Percentiles rank a stretch among this genome's conserved stretches.
Evolutionary conservation across 1,140 invertebrate species (phyloP).

Genomic region (Caerostris extrusa): DNA sequence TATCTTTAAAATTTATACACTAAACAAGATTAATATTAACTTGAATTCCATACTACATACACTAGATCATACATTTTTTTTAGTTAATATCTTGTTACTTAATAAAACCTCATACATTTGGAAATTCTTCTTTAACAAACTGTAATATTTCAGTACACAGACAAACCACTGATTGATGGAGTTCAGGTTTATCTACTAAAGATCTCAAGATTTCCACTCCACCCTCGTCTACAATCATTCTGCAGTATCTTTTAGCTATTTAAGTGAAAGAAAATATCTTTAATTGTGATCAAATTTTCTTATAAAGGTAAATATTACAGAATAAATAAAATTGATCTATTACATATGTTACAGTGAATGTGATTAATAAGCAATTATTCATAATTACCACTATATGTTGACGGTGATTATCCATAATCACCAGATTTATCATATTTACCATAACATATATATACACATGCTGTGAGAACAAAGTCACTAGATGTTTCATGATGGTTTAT

Average conservation of each 20-base stretch:
- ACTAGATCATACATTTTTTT: neutral
- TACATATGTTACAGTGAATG: no score
- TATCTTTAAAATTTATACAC: neutral
- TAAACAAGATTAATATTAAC: neutral
- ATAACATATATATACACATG: no score
- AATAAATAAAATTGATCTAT: no score
- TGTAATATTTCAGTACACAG: slow-evolving; percentile 76
- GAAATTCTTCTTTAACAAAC: slow-evolving; percentile 31
- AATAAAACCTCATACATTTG: slow-evolving; percentile 26
- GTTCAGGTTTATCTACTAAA: slow-evolving; percentile 79
- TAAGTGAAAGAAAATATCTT: slow-evolving; percentile 74
- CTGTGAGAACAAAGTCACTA: no score
- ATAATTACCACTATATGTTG: no score
- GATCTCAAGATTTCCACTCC: slow-evolving; percentile 84
- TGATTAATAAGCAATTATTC: no score
- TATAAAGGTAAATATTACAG: no score
- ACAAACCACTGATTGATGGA: slow-evolving; percentile 60
- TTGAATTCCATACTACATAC: neutral
- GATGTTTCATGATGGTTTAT: no score
- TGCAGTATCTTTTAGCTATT: slow-evolving; percentile 88
- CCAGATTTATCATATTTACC: no score
- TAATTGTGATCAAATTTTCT: no score
- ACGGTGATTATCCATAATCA: no score
- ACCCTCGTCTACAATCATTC: slow-evolving; percentile 87
- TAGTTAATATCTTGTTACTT: neutral